Conservation (phyloP, 2,888 invertebrate genomes). For the Caenorhabditis becei region DNA sequence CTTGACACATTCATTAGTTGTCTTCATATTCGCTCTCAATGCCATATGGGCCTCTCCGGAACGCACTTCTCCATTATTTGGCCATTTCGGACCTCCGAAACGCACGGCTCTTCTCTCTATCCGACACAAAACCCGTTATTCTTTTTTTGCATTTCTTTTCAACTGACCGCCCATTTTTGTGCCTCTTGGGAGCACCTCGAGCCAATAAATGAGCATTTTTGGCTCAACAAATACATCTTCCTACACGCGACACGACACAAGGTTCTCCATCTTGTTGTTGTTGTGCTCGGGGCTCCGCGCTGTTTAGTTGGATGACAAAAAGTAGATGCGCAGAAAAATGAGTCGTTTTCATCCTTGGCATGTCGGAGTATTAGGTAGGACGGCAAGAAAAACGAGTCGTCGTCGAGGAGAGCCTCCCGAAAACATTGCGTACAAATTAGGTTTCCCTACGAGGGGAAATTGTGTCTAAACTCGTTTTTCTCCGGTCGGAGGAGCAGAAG, state of each 20-base stretch:
- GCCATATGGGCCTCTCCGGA: conserved; percentile 43
- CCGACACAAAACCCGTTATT: conserved; percentile 7
- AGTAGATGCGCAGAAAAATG: conserved; percentile 41
- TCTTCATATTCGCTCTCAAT: conserved; percentile 17
- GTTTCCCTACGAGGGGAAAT: conserved; percentile 26
- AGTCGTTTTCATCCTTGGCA: conserved; percentile 11
- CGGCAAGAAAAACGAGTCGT: conserved; percentile 38
- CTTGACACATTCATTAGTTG: conserved; percentile 46
- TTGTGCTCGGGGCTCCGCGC: conserved; percentile 6
- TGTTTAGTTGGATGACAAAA: conserved; percentile 12
- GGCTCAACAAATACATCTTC: conserved; percentile 53
- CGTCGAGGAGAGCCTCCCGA: conserved; percentile 14
- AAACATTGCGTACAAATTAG: conserved; percentile 58
- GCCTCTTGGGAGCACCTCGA: conserved; percentile 36
- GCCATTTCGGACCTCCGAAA: conserved; percentile 11
- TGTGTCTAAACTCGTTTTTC: conserved; percentile 22
- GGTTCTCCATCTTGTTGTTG: conserved; percentile 56
- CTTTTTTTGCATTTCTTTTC: conserved; percentile 27
- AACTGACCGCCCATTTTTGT: conserved; percentile 40
- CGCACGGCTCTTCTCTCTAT: neutral
- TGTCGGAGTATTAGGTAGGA: conserved; percentile 48
- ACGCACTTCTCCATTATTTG: conserved; percentile 18
- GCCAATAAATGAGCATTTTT: conserved; percentile 60
- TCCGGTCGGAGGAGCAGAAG: conserved; percentile 17
- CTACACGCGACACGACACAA: conserved; percentile 18